These are phyloP conservation scores for silkworm (Bombyx mori) DNA, from an alignment of 1,140 invertebrate genomes.

Conservation along the genomic window DNA sequence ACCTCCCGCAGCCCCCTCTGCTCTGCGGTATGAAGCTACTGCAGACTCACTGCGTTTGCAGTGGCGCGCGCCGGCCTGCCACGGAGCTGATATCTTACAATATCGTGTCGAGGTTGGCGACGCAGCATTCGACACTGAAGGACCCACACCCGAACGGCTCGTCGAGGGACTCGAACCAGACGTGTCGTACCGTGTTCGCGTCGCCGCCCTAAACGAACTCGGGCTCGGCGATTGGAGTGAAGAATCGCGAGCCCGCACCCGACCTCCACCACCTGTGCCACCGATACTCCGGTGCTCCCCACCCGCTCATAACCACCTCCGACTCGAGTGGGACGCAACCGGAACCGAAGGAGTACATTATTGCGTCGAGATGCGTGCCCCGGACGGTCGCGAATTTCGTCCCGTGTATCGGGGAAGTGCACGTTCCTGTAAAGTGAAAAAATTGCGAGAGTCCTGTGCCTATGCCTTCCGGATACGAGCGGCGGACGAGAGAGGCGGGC, in stretches of 20 bases:
- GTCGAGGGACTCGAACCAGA: constrained; percentile 71
- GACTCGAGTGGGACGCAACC: constrained; percentile 86
- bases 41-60: constrained; percentile 77
- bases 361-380: constrained; percentile 83
- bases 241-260: constrained; percentile 75
- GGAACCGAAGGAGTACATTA: constrained; percentile 82
- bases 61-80: constrained; percentile 80
- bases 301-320: constrained; percentile 83
- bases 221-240: constrained; percentile 84
- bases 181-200: constrained; percentile 78
- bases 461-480: constrained; percentile 89
- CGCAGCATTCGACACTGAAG: constrained; percentile 72
- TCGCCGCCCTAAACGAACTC: constrained; percentile 87
- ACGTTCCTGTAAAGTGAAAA: constrained; percentile 83
- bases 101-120: constrained; percentile 85
- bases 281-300: constrained; percentile 81
- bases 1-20: constrained; percentile 78
- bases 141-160: constrained; percentile 65
- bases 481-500: constrained; percentile 83
- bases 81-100: constrained; percentile 80
- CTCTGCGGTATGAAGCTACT: constrained; percentile 74
- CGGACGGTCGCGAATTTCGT: constrained; percentile 77
- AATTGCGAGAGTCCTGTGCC: constrained; percentile 81
- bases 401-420: constrained; percentile 84
- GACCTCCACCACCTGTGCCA: constrained; percentile 82